These are phyloP conservation scores for Epinotia bilunana DNA, from an alignment of 2,888 invertebrate genomes.

Conservation along the genomic window DNA sequence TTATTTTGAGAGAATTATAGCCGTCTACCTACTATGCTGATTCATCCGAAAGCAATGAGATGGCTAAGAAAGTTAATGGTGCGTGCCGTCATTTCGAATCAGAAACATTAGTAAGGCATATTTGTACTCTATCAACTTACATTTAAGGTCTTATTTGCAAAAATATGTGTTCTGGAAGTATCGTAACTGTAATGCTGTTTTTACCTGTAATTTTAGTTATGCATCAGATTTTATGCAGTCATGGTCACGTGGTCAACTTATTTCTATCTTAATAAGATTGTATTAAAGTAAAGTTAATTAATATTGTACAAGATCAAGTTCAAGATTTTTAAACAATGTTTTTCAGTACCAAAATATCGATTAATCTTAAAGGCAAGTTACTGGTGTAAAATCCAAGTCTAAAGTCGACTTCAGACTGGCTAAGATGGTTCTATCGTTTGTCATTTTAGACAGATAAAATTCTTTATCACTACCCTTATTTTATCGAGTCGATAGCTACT, in stretches of 20 bases:
- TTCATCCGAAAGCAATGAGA: slow-evolving; percentile 20
- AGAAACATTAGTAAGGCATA: neutral
- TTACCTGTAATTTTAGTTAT: neutral
- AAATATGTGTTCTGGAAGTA: neutral
- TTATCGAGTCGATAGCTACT: too few relatives aligned
- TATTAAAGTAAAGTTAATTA: neutral
- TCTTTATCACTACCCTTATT: too few relatives aligned
- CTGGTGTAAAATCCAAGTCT: too few relatives aligned
- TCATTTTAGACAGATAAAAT: too few relatives aligned
- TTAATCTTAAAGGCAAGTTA: too few relatives aligned
- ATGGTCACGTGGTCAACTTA: neutral
- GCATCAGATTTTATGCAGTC: neutral
- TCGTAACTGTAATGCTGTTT: neutral
- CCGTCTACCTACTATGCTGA: neutral
- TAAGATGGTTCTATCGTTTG: too few relatives aligned
- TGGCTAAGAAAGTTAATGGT: neutral
- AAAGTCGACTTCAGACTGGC: too few relatives aligned
- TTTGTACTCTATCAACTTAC: neutral
- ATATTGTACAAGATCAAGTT: neutral
- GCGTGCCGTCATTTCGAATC: neutral
- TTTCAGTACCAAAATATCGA: too few relatives aligned
- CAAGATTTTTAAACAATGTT: neutral
- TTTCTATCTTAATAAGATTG: neutral
- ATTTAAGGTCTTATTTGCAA: neutral
- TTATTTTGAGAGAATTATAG: neutral